Conservation (phyloP, 2,113 vertebrate species). For the Ginglymostoma cirratum region DNA sequence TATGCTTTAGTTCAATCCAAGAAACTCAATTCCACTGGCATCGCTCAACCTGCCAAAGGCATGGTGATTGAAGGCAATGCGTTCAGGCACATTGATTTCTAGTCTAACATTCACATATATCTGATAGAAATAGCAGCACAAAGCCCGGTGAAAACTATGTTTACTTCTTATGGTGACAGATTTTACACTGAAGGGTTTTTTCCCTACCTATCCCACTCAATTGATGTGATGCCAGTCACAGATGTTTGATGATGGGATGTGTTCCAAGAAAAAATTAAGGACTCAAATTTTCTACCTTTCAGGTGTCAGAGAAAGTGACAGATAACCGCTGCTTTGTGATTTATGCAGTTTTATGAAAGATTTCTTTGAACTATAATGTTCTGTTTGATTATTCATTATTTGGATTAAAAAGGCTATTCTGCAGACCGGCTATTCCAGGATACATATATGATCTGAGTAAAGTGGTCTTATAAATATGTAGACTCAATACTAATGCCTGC, state of each 20-base stretch:
- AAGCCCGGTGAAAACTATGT: not conserved
- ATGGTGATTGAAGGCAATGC: not conserved
- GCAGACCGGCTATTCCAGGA: not conserved
- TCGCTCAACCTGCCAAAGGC: not conserved
- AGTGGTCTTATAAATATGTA: too few species aligned
- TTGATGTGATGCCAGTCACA: not conserved
- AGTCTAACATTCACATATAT: not conserved
- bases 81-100: not conserved
- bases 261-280: not conserved
- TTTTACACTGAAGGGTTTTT: not conserved
- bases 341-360: not conserved
- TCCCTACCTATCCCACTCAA: not conserved
- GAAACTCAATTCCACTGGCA: not conserved
- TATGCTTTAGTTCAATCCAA: not conserved
- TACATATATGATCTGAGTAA: not conserved
- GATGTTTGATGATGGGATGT: not conserved
- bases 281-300: not conserved
- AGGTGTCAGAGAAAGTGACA: not conserved
- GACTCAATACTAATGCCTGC: not conserved
- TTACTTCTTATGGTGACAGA: not conserved
- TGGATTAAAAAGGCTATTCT: not conserved
- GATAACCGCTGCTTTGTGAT: not conserved
- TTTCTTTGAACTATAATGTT: not conserved
- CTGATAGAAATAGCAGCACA: not conserved
- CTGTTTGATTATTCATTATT: not conserved